A percentile compares a stretch with the other conserved stretches of the same genome.
Evolutionary conservation across 2,888 invertebrate genomes (phyloP).

Genomic region (Dasypolia templi): DNA sequence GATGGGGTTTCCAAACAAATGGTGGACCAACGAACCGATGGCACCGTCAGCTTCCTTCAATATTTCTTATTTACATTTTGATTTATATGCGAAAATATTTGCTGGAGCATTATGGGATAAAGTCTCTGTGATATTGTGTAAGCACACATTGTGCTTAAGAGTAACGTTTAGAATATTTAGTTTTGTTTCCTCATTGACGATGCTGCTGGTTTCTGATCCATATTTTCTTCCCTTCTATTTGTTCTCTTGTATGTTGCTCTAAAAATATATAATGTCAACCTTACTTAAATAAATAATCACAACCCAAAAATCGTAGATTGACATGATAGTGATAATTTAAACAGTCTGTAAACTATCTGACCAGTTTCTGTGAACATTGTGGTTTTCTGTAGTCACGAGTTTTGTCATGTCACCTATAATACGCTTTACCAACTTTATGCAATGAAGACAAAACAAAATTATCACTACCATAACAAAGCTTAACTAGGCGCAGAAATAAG

Average conservation of each 20-base stretch:
- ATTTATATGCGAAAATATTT: conserved; percentile 58
- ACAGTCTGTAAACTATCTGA: not conserved
- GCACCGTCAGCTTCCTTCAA: conserved; percentile 60
- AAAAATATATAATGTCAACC: too few species aligned
- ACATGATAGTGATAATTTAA: not conserved
- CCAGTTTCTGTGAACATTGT: not conserved
- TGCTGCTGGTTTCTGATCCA: not conserved
- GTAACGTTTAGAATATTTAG: not conserved
- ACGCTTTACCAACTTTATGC: not conserved
- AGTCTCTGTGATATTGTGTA: conserved; percentile 1
- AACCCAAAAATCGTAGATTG: not conserved
- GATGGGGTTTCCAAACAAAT: conserved; percentile 78
- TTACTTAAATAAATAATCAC: not conserved
- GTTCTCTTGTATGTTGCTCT: not conserved
- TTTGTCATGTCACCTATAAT: not conserved
- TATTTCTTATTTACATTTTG: conserved; percentile 65
- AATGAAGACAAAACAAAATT: conserved; percentile 18
- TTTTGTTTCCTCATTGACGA: not conserved
- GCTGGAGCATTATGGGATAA: conserved; percentile 29
- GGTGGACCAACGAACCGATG: conserved; percentile 77
- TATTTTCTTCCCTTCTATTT: not conserved
- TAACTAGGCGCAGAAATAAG: conserved; percentile 15
- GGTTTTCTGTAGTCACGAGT: not conserved
- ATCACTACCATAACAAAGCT: conserved; percentile 7
- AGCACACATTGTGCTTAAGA: not conserved